Evolutionary conservation across 2,113 vertebrate species (phyloP).

Genomic region (Osmerus mordax): DNA sequence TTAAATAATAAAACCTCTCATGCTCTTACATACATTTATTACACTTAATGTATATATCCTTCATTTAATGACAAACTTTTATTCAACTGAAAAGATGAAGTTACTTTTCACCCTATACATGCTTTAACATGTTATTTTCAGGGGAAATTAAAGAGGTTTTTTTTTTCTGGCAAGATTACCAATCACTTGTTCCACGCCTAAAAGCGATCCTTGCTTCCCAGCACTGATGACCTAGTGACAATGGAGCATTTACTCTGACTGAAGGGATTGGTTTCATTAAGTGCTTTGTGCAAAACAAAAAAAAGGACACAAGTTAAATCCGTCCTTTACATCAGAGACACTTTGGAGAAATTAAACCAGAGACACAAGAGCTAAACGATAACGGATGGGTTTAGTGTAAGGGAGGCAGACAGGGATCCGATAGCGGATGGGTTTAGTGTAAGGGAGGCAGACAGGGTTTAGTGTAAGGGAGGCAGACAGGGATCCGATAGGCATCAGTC

Average conservation of each 20-base stretch:
- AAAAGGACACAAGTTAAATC: conserved; percentile 25
- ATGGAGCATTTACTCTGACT: conserved; percentile 30
- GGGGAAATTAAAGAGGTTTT: no score
- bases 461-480: conserved; percentile 15
- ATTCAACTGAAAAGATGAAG: neutral
- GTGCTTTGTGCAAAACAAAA: conserved; percentile 66
- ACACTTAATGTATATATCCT: conserved; percentile 27
- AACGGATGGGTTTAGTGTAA: conserved; percentile 44
- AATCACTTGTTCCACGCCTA: neutral
- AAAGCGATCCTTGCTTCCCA: conserved; percentile 18
- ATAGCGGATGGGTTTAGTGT: conserved; percentile 46
- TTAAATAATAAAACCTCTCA: conserved; percentile 12
- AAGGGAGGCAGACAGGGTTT: conserved; percentile 33
- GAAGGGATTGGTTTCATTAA: conserved; percentile 46
- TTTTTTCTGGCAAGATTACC: no score
- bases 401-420: conserved; percentile 15
- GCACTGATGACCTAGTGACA: conserved; percentile 40
- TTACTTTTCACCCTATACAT: neutral
- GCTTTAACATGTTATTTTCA: neutral
- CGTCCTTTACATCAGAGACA: conserved; percentile 32
- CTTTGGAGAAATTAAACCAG: conserved; percentile 31
- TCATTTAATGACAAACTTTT: conserved; percentile 15
- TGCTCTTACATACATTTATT: conserved; percentile 5
- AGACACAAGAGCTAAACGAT: conserved; percentile 14
- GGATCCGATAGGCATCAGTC: conserved; percentile 34